Base-by-base conservation (phyloP, 2,888 invertebrate genomes). In the Pandemis corylana region DNA sequence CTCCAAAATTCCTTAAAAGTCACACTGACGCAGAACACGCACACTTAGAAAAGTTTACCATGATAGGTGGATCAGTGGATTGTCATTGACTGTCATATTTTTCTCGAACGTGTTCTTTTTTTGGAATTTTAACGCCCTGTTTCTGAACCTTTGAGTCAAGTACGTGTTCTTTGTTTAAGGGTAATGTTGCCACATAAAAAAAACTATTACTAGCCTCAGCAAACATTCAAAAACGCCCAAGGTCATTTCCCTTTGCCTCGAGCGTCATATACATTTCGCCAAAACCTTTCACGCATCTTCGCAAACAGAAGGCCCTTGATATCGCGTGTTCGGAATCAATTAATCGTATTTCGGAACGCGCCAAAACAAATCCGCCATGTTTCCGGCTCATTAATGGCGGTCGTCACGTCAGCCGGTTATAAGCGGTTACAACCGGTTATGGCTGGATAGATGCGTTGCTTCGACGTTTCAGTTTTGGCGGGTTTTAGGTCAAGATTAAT, bases 341-440 rank as follows among this genome's bases (percentile, higher is more conserved):
- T 91, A 91, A 90, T 91, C 87, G 87, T 86, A 84, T 90, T 92
- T 92, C 82, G 85, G 88, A 80, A 79, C 88, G 88, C 90, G 90
- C 88, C 89, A 88, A 91, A 91, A 91, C 89, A 90, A 88, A 91
- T 89, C 89, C 90, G 87, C 88, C 87, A 86, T 89, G 88, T 89
- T 90, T 85, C 80, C 77, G 79, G 71, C 76, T 76, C 83, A 81
- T 80, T 89, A 90, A 90, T 90, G 88, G 89, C 78, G 76, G 80
- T 80, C 88, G 85, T 83, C 83, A 84, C 80, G 80, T 78, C 78
- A 80, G 76, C 78, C 78, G 78, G 59, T 61, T 72, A 42, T 20
- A 66, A 49, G 59, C 66, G 59, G 64, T 66, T 74, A 41, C 61
- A 64, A 71, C 56, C 46, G 71, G 64, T 64, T 56, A 56, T 20